phyloP scores from a whole-genome alignment of 2,113 vertebrate genomes.

The Thymallus thymallus region DNA sequence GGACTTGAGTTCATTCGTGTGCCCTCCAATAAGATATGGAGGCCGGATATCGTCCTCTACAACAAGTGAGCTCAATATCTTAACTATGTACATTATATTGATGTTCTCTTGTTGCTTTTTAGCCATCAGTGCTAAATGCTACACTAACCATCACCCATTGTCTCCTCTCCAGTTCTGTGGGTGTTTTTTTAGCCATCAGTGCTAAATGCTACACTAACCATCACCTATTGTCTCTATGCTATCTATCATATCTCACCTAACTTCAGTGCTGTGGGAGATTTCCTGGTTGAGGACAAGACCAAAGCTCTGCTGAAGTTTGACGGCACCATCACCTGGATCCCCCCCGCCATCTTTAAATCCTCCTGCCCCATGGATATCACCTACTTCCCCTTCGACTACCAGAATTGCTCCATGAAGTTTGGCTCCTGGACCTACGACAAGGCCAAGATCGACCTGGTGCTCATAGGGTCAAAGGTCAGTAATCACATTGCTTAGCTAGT shows the following conservation, averaged over 20 bases:
- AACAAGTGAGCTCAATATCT: constrained; percentile 81
- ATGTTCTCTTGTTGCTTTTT: not conserved
- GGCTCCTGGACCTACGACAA: constrained; percentile 97
- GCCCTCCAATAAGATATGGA: constrained; percentile 92
- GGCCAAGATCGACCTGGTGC: constrained; percentile 91
- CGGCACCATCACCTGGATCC: constrained; percentile 89
- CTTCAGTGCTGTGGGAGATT: constrained; percentile 88
- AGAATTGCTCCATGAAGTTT: constrained; percentile 96
- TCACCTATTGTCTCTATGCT: too few relatives aligned
- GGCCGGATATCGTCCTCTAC: constrained; percentile 93
- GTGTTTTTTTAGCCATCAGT: not conserved
- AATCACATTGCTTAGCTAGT: not conserved
- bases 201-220: not conserved
- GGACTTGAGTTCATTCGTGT: constrained; percentile 90
- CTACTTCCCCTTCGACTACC: constrained; percentile 95
- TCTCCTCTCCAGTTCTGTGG: not conserved
- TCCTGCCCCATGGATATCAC: constrained; percentile 98
- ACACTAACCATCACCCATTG: too few relatives aligned
- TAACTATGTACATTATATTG: not conserved
- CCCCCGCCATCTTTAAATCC: constrained; percentile 93
- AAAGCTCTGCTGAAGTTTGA: constrained; percentile 89
- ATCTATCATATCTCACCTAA: not conserved
- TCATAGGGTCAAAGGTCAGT: constrained; percentile 89
- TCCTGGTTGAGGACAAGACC: constrained; percentile 89
- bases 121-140: not conserved